These are phyloP conservation scores for Calliscelio sp. DNA, from an alignment of 2,888 invertebrate species.

Conservation along the genomic window DNA sequence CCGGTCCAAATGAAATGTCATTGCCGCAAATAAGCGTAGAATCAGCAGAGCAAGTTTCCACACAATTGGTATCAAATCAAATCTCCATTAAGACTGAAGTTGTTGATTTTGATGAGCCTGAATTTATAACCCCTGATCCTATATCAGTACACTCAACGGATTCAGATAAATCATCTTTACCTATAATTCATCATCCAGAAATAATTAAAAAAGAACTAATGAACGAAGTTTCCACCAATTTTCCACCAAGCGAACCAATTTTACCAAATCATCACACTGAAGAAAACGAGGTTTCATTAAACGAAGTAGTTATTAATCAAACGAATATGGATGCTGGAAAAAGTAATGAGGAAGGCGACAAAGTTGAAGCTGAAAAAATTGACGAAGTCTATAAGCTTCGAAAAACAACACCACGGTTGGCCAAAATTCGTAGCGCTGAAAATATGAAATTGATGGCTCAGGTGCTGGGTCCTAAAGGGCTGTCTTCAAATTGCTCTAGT, in stretches of 20 bases:
- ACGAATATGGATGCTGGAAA: constrained; percentile 22
- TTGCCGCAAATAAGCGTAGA: no score
- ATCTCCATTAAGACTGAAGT: no score
- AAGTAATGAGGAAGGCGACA: constrained; percentile 13
- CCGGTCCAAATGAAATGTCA: neutral
- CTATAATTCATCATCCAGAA: no score
- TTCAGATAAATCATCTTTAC: no score
- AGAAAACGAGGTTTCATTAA: constrained; percentile 14
- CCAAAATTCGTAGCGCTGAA: constrained; percentile 84
- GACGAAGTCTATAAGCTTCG: constrained; percentile 78
- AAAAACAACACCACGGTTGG: constrained; percentile 83
- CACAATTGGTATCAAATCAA: no score
- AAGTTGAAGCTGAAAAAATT: constrained; percentile 11
- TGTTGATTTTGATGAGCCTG: no score
- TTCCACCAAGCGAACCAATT: neutral
- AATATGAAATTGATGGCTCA: constrained; percentile 84
- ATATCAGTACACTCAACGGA: no score
- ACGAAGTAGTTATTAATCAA: no score
- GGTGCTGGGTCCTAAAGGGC: constrained; percentile 80
- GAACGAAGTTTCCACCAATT: neutral
- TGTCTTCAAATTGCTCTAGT: constrained; percentile 76
- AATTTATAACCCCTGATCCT: no score
- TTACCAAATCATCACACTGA: constrained; percentile 25
- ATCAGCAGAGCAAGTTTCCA: no score
- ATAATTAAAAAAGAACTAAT: neutral